Evolutionary conservation across 2,888 invertebrate species (phyloP), one percentile per base, ranked within the genome.

Genomic region (Drymonia ruficornis): DNA sequence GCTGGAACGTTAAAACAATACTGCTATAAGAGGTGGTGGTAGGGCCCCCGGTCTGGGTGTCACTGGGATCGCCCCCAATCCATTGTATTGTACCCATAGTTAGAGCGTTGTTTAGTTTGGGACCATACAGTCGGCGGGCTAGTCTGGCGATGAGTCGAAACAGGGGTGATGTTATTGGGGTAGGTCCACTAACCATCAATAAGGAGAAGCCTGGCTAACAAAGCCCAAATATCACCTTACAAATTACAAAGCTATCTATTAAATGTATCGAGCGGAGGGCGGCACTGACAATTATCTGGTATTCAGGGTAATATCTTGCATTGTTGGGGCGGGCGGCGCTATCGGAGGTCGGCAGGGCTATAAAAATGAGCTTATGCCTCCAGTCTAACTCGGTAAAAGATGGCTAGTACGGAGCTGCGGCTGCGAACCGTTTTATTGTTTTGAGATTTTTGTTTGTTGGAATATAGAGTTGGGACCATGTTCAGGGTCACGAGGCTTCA

Each of bases 311-410:
- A 88, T 89, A 86, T 89, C 88, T 86, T 78, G 84, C 84, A 84
- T 89, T 90, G 89, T 88, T 81, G 70, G 78, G 78, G 81, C 76
- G 77, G 74, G 65, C 55, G 52, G 78, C 84, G 85, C 81, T 92
- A 92, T 92, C 92, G 74, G 80, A 69, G 67, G 71, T 71, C 78
- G 83, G 71, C 91, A 92, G 91, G 78, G 86, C 91, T 84, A 91
- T 91, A 92, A 92, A 92, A 92, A 91, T 82, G 81, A 91, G 91
- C 91, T 92, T 91, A 91, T 89, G 91, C 77, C 87, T 81, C 80
- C 80, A 78, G 83, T 89, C 90, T 88, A 86, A 87, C 86, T 80
- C 81, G 68, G 67, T 72, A 67, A 78, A 79, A 78, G 78, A 72
- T 62, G 68, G 63, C 55, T 63, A 50, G 31, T 78, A 79, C 72